Base-by-base conservation (phyloP, 1,140 invertebrate species). In the Drosophila nigrodunni region DNA sequence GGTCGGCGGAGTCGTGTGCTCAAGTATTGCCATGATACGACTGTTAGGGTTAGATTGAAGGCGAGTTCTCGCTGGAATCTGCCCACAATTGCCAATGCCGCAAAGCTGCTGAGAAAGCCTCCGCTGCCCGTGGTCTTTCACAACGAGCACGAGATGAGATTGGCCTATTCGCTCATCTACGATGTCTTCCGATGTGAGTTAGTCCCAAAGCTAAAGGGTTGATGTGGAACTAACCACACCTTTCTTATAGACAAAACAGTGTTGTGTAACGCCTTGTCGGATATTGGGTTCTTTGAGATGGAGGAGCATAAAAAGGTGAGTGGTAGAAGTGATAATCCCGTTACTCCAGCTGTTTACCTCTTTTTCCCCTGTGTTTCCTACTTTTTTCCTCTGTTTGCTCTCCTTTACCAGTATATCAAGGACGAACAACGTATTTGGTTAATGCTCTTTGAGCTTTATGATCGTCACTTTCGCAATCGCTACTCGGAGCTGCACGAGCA, bases 121-220 rank as follows among this genome's bases (percentile, higher is more conserved):
- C 93, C 94, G 0, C 57, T 93, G 57, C 34, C 79, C 0, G 94
- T 94, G 0, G 49, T 87, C 8, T 95, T 95, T 73, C 88, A 92
- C 1, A 95, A 97, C 80, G 95, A 96, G 80, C 95, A 96, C 46
- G 95, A 96, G 82, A 96, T 96, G 96, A 93, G 96, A 69, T 93
- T 95, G 73, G 96, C 96, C 1, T 96, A 96, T 68, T 95, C 95
- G 0, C 92, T 97, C 8, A 95, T 96, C 80, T 97, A 96, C 85
- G 96, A 97, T 81, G 96, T 96, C 2, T 95, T 96, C 64, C 92
- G 96, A 89, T 96, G 96, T 97, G 93, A 94, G 95, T 94, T 64
- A 41, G 11, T n/a, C 7, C 3, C 3, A 1, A 1, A 13, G 8
- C 30, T 1, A 13, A 30, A 25, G 10, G 11, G 0, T 96, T 96